Conservation (phyloP, 2,888 invertebrate genomes). For the Drosophila koepferae region DNA sequence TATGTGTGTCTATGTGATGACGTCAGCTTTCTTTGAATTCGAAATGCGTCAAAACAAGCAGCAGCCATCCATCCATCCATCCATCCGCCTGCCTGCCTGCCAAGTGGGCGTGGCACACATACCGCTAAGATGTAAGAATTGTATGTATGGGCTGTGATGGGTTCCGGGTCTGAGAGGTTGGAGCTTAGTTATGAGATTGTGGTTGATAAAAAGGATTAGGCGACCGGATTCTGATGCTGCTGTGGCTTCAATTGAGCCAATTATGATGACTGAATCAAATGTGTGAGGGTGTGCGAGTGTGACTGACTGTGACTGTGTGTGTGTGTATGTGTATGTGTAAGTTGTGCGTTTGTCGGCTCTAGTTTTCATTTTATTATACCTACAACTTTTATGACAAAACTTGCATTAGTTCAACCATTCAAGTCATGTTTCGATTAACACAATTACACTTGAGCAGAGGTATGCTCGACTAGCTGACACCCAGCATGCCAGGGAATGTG, state of each 20-base stretch:
- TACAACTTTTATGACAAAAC: not conserved
- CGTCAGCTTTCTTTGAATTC: constrained; percentile 40
- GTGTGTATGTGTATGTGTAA: not conserved
- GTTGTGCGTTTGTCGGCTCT: not conserved
- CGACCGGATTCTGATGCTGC: constrained; percentile 13
- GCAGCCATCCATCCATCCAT: not conserved
- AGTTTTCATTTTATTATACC: constrained; percentile 7
- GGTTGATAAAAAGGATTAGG: constrained; percentile 53
- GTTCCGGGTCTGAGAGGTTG: not conserved
- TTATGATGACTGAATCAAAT: constrained; percentile 48
- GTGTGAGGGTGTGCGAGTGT: not conserved
- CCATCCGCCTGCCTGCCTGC: not conserved
- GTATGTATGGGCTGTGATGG: not conserved
- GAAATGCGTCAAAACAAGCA: constrained; percentile 31
- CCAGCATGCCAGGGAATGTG: not conserved
- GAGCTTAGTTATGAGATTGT: constrained; percentile 41
- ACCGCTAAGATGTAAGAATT: not conserved
- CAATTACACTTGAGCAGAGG: not conserved
- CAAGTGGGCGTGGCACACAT: constrained; percentile 46
- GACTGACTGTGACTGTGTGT: not conserved
- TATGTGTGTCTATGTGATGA: constrained; percentile 30
- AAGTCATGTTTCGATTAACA: not conserved
- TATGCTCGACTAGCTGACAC: not conserved
- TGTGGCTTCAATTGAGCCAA: constrained; percentile 53
- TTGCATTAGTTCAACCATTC: not conserved